These are phyloP conservation scores for Litoditis marina DNA, from an alignment of 2,888 invertebrate species.

Conservation along the genomic window DNA sequence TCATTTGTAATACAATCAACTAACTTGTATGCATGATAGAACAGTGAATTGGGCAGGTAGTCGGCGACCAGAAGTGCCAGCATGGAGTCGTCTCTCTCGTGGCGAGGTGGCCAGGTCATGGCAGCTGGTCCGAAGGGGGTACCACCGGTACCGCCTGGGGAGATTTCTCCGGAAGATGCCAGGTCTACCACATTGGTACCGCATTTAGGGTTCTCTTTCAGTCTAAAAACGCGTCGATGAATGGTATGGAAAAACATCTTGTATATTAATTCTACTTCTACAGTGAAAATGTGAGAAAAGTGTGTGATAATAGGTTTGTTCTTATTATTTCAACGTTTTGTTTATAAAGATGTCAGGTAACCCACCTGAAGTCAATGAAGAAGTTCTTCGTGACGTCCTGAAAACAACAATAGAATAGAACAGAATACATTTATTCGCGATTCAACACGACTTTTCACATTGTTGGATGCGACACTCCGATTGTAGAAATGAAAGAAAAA, in stretches of 20 bases:
- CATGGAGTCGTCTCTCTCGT: conserved; percentile 40
- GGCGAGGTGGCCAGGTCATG: conserved; percentile 26
- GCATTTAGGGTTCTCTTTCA: conserved; percentile 44
- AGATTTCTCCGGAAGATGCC: conserved; percentile 45
- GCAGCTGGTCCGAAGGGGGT: conserved; percentile 40
- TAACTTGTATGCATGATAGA: conserved; percentile 58
- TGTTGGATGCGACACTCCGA: too few relatives aligned
- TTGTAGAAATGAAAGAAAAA: neutral
- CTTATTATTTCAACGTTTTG: neutral
- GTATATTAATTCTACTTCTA: too few relatives aligned
- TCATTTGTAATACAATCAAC: conserved; percentile 6
- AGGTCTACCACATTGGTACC: conserved; percentile 39
- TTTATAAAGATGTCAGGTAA: neutral
- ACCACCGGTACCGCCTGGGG: conserved; percentile 28
- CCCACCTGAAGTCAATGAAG: conserved; percentile 32
- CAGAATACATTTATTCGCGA: too few relatives aligned
- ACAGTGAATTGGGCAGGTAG: conserved; percentile 55
- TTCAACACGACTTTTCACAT: too few relatives aligned
- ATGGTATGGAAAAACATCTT: too few relatives aligned
- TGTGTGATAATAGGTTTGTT: too few relatives aligned
- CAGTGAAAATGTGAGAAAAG: too few relatives aligned
- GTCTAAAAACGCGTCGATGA: conserved; percentile 20
- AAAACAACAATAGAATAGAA: conserved; percentile 5
- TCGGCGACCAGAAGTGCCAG: conserved; percentile 54
- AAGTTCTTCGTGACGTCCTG: conserved; percentile 27